Evolutionary conservation across 2,797 vertebrate species (phyloP).

Genomic region (Gorsachius magnificus): DNA sequence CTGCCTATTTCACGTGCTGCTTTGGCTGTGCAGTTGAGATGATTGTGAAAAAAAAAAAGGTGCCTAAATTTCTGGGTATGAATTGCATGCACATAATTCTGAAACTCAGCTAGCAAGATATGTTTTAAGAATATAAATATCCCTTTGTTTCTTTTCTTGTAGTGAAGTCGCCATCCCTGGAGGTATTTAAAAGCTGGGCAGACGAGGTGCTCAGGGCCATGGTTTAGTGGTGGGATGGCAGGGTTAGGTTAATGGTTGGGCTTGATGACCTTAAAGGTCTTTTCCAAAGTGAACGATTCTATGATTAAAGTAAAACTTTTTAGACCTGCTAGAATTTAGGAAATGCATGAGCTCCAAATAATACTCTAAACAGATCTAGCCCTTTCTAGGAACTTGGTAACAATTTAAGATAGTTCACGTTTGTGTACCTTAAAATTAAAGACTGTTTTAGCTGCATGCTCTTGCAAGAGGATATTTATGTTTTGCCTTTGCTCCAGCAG

Average conservation of each 20-base stretch:
- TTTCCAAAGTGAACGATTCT: not conserved
- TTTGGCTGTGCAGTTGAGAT: not conserved
- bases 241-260: too few species aligned
- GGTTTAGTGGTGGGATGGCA: too few species aligned
- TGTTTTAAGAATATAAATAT: not conserved
- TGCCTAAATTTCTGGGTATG: not conserved
- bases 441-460: fast-evolving
- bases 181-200: too few species aligned
- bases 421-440: not conserved
- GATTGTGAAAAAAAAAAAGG: not conserved
- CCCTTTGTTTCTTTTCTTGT: not conserved
- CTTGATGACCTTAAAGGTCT: too few species aligned
- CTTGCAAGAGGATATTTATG: not conserved
- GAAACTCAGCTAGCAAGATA: not conserved
- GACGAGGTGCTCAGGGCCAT: too few species aligned
- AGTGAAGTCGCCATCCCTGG: not conserved
- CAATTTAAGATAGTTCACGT: not conserved
- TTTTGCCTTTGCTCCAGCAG: not conserved
- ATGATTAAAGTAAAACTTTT: not conserved
- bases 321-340: not conserved
- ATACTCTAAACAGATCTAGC: not conserved
- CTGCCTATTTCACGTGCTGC: not conserved
- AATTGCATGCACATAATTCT: not conserved
- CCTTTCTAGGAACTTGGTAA: not conserved
- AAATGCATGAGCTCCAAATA: not conserved